These are phyloP conservation scores for Platycercus adscitus DNA, from an alignment of 2,113 vertebrate genomes.

Conservation along the genomic window DNA sequence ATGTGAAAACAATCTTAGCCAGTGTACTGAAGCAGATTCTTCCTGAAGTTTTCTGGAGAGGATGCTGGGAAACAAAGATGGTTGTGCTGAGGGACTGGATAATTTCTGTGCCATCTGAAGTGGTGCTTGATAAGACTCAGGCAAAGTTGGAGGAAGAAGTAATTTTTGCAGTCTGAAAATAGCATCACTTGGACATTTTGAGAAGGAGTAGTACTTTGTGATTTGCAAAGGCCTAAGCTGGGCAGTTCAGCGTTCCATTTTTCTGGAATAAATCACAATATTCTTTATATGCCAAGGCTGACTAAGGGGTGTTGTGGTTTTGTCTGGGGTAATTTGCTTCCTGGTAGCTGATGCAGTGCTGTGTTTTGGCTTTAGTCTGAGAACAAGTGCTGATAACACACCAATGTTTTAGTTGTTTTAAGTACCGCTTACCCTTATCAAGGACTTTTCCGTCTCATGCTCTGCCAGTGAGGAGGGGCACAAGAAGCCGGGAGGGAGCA, in stretches of 20 bases:
- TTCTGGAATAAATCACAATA: not conserved
- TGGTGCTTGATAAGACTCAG: not conserved
- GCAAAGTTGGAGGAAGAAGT: not conserved
- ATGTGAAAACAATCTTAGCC: rapidly evolving
- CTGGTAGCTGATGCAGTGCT: not conserved
- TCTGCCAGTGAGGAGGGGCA: not conserved
- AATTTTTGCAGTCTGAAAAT: not conserved
- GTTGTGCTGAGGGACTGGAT: not conserved
- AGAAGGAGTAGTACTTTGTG: not conserved
- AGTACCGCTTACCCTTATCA: not conserved
- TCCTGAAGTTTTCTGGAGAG: not conserved
- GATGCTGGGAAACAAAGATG: not conserved
- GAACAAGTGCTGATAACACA: not conserved
- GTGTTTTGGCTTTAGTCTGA: not conserved
- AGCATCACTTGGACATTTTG: not conserved
- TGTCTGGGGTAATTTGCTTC: not conserved
- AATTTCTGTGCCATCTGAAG: not conserved
- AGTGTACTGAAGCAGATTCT: not conserved
- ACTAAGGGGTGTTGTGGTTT: not conserved
- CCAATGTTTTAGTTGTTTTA: not conserved
- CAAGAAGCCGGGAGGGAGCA: not conserved
- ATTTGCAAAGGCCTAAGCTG: not conserved
- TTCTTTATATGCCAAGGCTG: not conserved
- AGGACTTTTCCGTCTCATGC: not conserved
- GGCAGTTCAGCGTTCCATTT: not conserved